These are phyloP conservation scores for Ennomos quercinarius DNA, from an alignment of 2,888 invertebrate genomes.

Conservation along the genomic window DNA sequence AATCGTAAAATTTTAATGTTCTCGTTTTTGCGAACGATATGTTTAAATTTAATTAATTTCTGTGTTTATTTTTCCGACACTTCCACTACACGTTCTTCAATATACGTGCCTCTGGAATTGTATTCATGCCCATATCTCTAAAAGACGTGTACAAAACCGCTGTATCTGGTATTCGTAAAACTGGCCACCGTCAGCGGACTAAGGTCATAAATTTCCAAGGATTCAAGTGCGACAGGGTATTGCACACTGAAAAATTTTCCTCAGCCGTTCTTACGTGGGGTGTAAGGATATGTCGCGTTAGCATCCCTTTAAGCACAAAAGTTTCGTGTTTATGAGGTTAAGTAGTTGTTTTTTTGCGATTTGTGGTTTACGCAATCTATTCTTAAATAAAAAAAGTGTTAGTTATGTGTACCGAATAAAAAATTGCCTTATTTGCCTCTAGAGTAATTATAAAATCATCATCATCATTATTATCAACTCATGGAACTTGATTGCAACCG, in stretches of 20 bases:
- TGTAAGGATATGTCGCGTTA: constrained; percentile 40
- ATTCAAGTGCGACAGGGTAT: constrained; percentile 75
- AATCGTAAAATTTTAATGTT: constrained; percentile 41
- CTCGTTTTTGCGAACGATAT: constrained; percentile 16
- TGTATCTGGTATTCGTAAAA: constrained; percentile 66
- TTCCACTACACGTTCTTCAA: constrained; percentile 9
- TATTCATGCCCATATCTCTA: constrained; percentile 50
- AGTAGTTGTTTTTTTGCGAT: too few species aligned
- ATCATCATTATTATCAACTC: too few species aligned
- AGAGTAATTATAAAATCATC: too few species aligned
- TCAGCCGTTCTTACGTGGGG: constrained; percentile 54
- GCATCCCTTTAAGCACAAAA: constrained; percentile 6
- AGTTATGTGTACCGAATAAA: too few species aligned
- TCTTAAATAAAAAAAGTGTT: too few species aligned
- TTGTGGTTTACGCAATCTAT: too few species aligned
- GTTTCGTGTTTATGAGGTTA: too few species aligned
- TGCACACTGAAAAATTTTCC: constrained; percentile 78
- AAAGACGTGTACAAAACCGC: constrained; percentile 62
- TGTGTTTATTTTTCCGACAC: too few species aligned
- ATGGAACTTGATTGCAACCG: too few species aligned
- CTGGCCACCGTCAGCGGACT: constrained; percentile 66
- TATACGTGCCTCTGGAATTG: constrained; percentile 15
- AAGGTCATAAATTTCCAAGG: constrained; percentile 79
- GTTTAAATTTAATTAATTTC: too few species aligned
- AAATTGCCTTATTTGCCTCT: too few species aligned